These are phyloP conservation scores for Montipora efflorescens DNA, from an alignment of 64 coral and sea anemone genomes.

Conservation along the genomic window DNA sequence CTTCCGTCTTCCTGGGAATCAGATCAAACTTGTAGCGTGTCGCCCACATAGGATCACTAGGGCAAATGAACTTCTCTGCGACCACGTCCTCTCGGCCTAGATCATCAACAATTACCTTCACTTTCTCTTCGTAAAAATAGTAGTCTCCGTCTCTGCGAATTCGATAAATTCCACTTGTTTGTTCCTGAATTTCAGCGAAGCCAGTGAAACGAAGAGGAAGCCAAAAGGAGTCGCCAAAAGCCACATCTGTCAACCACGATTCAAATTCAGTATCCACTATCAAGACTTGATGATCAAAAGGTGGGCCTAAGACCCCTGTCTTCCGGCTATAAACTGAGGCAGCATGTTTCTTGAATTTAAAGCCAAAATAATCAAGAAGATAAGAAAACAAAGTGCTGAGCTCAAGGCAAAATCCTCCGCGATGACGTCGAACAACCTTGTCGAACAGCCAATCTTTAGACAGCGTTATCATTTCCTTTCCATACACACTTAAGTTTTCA, in stretches of 20 bases:
- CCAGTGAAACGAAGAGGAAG: slow-evolving; percentile 35
- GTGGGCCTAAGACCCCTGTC: not conserved
- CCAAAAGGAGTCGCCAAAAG: slow-evolving; percentile 15
- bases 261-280: not conserved
- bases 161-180: slow-evolving; percentile 48
- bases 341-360: slow-evolving; percentile 1
- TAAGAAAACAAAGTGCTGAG: slow-evolving; percentile 51
- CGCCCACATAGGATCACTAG: not conserved
- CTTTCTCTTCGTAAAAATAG: slow-evolving; percentile 28
- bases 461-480: slow-evolving; percentile 20
- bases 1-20: not conserved
- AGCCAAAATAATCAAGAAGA: slow-evolving; percentile 55
- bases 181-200: slow-evolving; percentile 32
- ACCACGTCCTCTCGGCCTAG: not conserved
- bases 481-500: slow-evolving; percentile 61
- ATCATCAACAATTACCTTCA: slow-evolving; percentile 32
- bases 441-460: slow-evolving; percentile 51
- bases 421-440: slow-evolving; percentile 43
- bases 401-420: slow-evolving; percentile 72
- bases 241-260: slow-evolving; percentile 48
- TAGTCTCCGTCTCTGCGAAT: slow-evolving; percentile 60
- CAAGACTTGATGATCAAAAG: slow-evolving; percentile 1
- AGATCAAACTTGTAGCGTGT: slow-evolving; percentile 29
- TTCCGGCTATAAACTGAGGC: not conserved
- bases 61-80: not conserved